phyloP scores from a whole-genome alignment of 2,888 invertebrate species.

The Patella pellucida region DNA sequence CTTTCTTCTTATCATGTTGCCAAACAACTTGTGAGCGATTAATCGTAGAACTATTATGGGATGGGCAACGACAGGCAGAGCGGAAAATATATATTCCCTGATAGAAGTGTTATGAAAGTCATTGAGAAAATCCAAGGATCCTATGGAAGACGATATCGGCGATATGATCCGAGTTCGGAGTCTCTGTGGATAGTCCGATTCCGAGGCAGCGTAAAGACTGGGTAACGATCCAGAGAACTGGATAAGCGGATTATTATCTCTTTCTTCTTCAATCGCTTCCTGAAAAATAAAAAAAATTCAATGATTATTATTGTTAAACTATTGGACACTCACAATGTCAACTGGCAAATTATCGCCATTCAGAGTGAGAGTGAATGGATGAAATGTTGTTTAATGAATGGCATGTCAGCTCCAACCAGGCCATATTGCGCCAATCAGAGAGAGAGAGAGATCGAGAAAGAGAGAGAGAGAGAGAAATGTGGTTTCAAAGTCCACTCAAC shows the following conservation, averaged over 20 bases:
- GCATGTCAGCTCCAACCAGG: no score
- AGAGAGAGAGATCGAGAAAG: no score
- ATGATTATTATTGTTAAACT: no score
- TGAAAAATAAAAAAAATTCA: conserved; percentile 29
- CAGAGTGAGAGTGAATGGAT: no score
- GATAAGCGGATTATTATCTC: conserved; percentile 45
- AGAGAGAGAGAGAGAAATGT: no score
- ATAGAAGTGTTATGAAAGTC: conserved; percentile 54
- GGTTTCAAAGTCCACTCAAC: no score
- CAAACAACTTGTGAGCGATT: conserved; percentile 75
- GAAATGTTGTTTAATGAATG: no score
- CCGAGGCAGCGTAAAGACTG: conserved; percentile 37
- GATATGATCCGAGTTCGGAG: conserved; percentile 41
- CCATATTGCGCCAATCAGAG: no score
- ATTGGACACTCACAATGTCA: no score
- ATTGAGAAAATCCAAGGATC: conserved; percentile 56
- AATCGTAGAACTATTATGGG: conserved; percentile 75
- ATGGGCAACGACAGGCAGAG: conserved; percentile 74
- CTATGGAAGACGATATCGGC: conserved; percentile 54
- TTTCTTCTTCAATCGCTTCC: conserved; percentile 59
- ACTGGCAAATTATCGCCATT: no score
- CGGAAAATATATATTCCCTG: conserved; percentile 63
- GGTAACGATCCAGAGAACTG: conserved; percentile 51
- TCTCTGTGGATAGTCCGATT: conserved; percentile 26
- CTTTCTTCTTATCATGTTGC: conserved; percentile 74